Conservation (phyloP, 2,888 invertebrate genomes). For the Leucoptera coffeella region DNA sequence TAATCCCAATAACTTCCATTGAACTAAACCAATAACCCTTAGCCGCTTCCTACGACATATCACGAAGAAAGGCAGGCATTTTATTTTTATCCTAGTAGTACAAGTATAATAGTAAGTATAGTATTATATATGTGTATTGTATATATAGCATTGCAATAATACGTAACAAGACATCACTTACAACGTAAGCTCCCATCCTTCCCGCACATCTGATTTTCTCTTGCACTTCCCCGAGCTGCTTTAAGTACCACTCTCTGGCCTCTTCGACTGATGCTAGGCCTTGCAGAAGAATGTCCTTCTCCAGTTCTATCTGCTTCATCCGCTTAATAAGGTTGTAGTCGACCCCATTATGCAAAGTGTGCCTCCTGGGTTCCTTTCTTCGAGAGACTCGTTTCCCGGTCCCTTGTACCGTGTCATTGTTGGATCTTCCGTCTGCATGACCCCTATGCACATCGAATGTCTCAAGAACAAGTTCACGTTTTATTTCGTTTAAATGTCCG, state of each 20-base stretch:
- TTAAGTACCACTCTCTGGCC: constrained; percentile 85
- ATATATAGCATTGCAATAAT: constrained; percentile 86
- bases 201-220: constrained; percentile 83
- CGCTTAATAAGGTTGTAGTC: constrained; percentile 91
- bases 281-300: constrained; percentile 82
- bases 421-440: constrained; percentile 63
- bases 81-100: too few relatives aligned
- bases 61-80: too few relatives aligned
- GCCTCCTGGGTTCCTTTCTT: constrained; percentile 69
- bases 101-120: too few relatives aligned
- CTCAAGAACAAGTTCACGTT: constrained; percentile 8
- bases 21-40: too few relatives aligned
- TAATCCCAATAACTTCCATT: too few relatives aligned
- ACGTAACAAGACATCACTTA: constrained; percentile 74
- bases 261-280: constrained; percentile 84
- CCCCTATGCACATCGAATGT: constrained; percentile 46
- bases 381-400: constrained; percentile 46
- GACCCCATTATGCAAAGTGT: constrained; percentile 89
- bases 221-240: constrained; percentile 71
- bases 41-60: too few relatives aligned
- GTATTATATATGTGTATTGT: too few relatives aligned
- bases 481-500: constrained; percentile 13
- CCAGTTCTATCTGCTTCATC: constrained; percentile 92
- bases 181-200: constrained; percentile 68
- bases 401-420: constrained; percentile 26